Evolutionary conservation across 2,113 vertebrate genomes (phyloP).

Genomic region (Platysternon megacephalum): DNA sequence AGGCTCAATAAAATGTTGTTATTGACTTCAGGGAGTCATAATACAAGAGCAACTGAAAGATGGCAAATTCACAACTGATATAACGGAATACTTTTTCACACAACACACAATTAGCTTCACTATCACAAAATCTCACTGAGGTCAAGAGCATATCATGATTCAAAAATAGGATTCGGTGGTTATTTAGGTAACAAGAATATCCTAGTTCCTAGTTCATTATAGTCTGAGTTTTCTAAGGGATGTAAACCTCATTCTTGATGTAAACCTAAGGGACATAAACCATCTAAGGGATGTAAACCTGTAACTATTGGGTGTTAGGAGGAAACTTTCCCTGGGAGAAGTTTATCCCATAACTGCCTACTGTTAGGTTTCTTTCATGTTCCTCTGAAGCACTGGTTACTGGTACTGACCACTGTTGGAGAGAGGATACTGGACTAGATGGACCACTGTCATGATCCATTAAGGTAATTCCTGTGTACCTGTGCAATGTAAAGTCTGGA

Average conservation of each 20-base stretch:
- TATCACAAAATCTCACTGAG: neutral
- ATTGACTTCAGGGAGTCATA: neutral
- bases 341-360: slow-evolving; percentile 26
- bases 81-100: neutral
- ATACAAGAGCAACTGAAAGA: neutral
- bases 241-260: neutral
- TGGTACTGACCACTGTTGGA: neutral
- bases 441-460: slow-evolving; percentile 16
- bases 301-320: slow-evolving; percentile 37
- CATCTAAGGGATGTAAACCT: neutral
- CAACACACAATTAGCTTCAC: neutral
- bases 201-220: slow-evolving; percentile 27
- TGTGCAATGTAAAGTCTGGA: neutral
- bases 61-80: neutral
- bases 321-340: neutral
- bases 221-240: slow-evolving; percentile 38
- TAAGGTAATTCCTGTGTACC: slow-evolving; percentile 38
- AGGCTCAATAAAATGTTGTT: neutral
- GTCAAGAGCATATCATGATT: neutral
- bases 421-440: slow-evolving; percentile 28
- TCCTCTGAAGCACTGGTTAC: slow-evolving; percentile 1
- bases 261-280: neutral
- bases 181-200: slow-evolving; percentile 19
- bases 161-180: neutral
- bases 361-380: slow-evolving; percentile 24